phyloP scores from a whole-genome alignment of 1,140 invertebrate genomes.

The Heterodera schachtii region DNA sequence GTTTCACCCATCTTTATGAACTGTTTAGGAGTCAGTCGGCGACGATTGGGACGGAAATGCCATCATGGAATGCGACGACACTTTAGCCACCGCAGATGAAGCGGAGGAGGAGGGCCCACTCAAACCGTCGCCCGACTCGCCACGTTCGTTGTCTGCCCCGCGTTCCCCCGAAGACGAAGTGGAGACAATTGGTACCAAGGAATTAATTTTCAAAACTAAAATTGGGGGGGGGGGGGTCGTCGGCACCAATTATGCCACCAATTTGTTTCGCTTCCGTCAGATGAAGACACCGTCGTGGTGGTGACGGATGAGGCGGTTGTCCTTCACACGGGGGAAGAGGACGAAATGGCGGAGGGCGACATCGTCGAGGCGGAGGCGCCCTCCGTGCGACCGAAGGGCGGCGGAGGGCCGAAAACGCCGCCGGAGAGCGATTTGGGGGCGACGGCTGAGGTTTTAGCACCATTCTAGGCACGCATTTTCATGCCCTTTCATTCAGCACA shows the following conservation, averaged over 20 bases:
- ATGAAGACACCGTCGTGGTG: not conserved
- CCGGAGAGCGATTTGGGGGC: conserved; percentile 10
- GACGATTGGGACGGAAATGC: conserved; percentile 2
- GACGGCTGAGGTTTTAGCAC: not conserved
- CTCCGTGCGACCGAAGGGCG: not conserved
- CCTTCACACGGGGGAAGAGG: conserved; percentile 3
- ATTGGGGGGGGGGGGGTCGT: too few species aligned
- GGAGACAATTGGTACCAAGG: not conserved
- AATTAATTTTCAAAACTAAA: too few species aligned
- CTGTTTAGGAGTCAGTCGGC: not conserved
- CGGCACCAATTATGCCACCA: too few species aligned
- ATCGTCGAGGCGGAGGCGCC: not conserved
- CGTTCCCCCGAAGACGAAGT: conserved; percentile 10
- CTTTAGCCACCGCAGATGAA: not conserved
- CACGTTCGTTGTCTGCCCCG: conserved; percentile 6
- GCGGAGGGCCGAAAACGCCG: conserved; percentile 24
- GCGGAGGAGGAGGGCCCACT: not conserved
- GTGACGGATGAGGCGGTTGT: not conserved
- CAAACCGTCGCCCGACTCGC: conserved; percentile 7
- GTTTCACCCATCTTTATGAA: too few species aligned
- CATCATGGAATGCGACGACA: not conserved
- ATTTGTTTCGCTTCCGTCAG: not conserved
- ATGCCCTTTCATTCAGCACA: not conserved
- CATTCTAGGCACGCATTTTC: too few species aligned
- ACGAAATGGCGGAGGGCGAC: conserved; percentile 4